Evolutionary conservation across 1,140 invertebrate genomes (phyloP).

Genomic region (Leptinotarsa lineolata): DNA sequence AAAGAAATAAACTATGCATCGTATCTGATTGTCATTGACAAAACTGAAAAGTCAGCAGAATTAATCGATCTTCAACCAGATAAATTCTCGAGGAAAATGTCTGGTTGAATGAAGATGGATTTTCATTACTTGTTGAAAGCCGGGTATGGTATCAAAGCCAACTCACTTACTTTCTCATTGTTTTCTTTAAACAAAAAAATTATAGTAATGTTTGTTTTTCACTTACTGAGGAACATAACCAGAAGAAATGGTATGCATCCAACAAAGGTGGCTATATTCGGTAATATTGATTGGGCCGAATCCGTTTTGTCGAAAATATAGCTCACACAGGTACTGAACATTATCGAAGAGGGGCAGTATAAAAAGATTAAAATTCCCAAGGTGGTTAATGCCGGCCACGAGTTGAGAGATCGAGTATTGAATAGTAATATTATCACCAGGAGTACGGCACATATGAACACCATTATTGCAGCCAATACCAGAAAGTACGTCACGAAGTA

Average conservation of each 20-base stretch:
- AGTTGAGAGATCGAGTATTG: slow-evolving; percentile 68
- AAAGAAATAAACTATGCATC: too few relatives aligned
- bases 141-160: too few relatives aligned
- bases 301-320: slow-evolving; percentile 84
- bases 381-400: slow-evolving; percentile 70
- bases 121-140: too few relatives aligned
- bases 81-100: too few relatives aligned
- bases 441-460: slow-evolving; percentile 68
- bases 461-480: slow-evolving; percentile 71
- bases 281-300: slow-evolving; percentile 77
- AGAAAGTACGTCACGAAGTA: slow-evolving; percentile 81
- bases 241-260: slow-evolving; percentile 76
- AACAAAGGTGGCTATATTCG: slow-evolving; percentile 74
- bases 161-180: too few relatives aligned
- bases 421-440: slow-evolving; percentile 71
- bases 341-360: slow-evolving; percentile 74
- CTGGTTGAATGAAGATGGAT: too few relatives aligned
- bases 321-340: slow-evolving; percentile 76
- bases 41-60: too few relatives aligned
- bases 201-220: slow-evolving; percentile 47
- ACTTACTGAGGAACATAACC: slow-evolving; percentile 70
- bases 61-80: too few relatives aligned
- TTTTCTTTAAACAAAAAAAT: background rate
- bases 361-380: slow-evolving; percentile 70
- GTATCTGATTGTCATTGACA: too few relatives aligned